Evolutionary conservation across 2,113 vertebrate species (phyloP).

Genomic region (Python bivittatus): DNA sequence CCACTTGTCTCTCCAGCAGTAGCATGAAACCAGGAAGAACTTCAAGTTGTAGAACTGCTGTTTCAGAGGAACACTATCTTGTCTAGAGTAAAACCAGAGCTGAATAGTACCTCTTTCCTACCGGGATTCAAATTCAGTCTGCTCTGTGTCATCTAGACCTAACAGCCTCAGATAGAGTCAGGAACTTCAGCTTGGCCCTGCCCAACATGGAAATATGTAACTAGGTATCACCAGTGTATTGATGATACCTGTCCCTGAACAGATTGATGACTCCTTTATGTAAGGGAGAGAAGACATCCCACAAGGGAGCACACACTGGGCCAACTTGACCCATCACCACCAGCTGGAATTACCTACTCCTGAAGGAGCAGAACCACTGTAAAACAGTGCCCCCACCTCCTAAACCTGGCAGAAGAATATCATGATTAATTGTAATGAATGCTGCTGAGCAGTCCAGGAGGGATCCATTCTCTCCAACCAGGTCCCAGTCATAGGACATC

Average conservation of each 20-base stretch:
- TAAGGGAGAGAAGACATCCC: not conserved
- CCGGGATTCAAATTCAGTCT: not conserved
- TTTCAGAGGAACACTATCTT: not conserved
- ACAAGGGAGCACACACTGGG: not conserved
- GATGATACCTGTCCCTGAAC: not conserved
- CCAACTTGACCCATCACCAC: not conserved
- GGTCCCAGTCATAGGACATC: not conserved
- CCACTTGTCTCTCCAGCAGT: not conserved
- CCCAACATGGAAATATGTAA: not conserved
- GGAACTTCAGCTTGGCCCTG: not conserved
- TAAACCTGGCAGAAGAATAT: not conserved
- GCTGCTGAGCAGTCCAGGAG: not conserved
- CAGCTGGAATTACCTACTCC: not conserved
- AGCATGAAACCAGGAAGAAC: not conserved
- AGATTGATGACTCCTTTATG: not conserved
- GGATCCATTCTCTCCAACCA: not conserved
- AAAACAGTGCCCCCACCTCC: not conserved
- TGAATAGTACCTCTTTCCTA: not conserved
- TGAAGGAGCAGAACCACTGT: not conserved
- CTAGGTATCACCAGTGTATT: not conserved
- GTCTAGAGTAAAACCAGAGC: not conserved
- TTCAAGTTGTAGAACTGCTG: not conserved
- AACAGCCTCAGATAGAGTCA: not conserved
- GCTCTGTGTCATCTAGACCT: not conserved
- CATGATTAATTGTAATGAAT: not conserved